Evolutionary conservation across 2,888 invertebrate species (phyloP).

Genomic region (Xanthorhoe designata): DNA sequence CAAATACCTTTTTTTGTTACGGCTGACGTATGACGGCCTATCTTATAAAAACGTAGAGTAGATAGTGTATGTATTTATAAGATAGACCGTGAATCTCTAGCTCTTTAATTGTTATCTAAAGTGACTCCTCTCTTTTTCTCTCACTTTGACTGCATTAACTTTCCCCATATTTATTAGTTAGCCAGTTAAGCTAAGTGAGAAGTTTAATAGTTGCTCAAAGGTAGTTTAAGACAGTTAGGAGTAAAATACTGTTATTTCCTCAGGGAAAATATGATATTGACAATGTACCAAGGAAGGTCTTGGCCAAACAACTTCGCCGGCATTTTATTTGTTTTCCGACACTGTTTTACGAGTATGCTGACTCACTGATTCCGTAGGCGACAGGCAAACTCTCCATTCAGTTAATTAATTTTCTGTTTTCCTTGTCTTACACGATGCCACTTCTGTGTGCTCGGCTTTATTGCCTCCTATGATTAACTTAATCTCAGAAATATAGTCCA

Average conservation of each 20-base stretch:
- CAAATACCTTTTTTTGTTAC: too few species aligned
- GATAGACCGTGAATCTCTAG: too few species aligned
- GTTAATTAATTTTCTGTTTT: constrained; percentile 38
- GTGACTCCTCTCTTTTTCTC: too few species aligned
- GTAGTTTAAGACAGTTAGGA: constrained; percentile 6
- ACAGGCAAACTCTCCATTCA: constrained; percentile 22
- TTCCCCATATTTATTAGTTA: constrained; percentile 2
- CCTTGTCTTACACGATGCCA: constrained; percentile 9
- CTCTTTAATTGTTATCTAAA: too few species aligned
- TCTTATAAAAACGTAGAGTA: too few species aligned
- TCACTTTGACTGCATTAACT: background rate
- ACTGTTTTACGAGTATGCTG: constrained; percentile 29
- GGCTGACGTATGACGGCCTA: too few species aligned
- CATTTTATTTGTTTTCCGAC: constrained; percentile 32
- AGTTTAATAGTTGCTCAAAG: constrained; percentile 19
- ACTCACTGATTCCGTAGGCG: constrained; percentile 29
- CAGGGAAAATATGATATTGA: constrained; percentile 41
- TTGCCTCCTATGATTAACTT: background rate
- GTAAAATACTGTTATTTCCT: constrained; percentile 31
- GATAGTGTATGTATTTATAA: too few species aligned
- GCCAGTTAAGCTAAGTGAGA: constrained; percentile 3
- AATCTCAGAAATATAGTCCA: background rate
- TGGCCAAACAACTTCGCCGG: constrained; percentile 19
- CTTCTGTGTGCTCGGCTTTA: background rate
- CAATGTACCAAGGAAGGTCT: constrained; percentile 27